Conservation (phyloP, 30 jellyfish, hydroid and myxozoan genomes). For the Aurelia aurita region DNA sequence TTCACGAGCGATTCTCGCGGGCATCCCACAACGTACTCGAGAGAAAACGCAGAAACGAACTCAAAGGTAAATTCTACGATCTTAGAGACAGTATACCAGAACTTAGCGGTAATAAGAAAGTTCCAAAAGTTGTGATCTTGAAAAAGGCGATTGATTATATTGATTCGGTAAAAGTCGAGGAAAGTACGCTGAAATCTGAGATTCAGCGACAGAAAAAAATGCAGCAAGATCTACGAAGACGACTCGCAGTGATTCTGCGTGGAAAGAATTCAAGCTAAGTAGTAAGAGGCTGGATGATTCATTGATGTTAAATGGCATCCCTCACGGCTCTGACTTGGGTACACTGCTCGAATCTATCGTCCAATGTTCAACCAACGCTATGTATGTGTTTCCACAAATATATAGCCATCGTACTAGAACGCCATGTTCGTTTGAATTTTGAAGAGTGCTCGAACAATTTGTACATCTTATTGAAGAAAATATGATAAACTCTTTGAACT, state of each 20-base stretch:
- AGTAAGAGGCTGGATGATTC: neutral
- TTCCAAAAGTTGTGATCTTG: slow-evolving; percentile 89
- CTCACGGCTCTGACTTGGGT: neutral
- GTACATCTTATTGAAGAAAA: too few species aligned
- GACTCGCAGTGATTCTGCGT: slow-evolving; percentile 36
- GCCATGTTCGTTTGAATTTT: too few species aligned
- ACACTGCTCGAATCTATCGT: neutral
- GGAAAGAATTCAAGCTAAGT: neutral
- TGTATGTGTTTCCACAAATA: too few species aligned
- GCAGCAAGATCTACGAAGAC: slow-evolving; percentile 65
- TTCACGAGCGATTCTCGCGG: slow-evolving; percentile 65
- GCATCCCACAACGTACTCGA: slow-evolving; percentile 96
- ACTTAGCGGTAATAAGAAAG: slow-evolving; percentile 74
- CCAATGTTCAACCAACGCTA: neutral
- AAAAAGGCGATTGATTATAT: slow-evolving; percentile 71
- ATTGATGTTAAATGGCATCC: neutral
- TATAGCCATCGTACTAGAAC: too few species aligned
- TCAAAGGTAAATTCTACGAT: slow-evolving; percentile 79
- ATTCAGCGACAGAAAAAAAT: slow-evolving; percentile 51
- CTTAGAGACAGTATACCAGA: slow-evolving; percentile 94
- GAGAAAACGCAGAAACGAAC: slow-evolving; percentile 95
- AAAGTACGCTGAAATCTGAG: slow-evolving; percentile 31
- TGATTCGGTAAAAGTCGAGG: slow-evolving; percentile 44
- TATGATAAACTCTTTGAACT: too few species aligned
- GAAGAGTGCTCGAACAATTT: neutral